Evolutionary conservation across 2,113 vertebrate genomes (phyloP), one percentile per base, ranked within the genome.

Genomic region (Phainopepla nitens): DNA sequence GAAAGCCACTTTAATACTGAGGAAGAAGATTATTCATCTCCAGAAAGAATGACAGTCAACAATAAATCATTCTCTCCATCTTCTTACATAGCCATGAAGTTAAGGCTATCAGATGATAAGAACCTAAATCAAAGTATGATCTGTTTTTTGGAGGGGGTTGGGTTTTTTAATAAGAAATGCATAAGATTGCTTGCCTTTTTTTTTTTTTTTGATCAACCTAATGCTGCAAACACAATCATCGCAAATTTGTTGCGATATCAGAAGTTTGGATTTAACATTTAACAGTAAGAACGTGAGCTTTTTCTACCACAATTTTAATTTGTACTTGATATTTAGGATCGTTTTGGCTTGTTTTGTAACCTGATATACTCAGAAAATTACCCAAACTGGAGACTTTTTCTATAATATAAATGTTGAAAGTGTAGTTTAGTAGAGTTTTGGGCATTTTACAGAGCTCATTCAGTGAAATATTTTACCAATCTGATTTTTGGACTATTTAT

Each of bases 1-100:
- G 96, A 97, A 98, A 98, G 92, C 95, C 97, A 97, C 96, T 97
- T 97, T 97, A 97, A 97, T 98, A 97, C 91, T 95, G 94, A 97
- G 88, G 92, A 97, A 94, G 96, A 97, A 97, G 96, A 97, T 97
- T 95, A 97, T 97, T 97, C 95, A 97, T 97, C 96, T 96, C 91
- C 84, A 96, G 95, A 96, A 98, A 97, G 96, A 97, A 96, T 97
- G 96, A 97, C 96, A 98, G 93, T 96, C 95, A 90, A 88, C 92
- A 96, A 97, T 98, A 97, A 98, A 97, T 98, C 95, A 97, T 94
- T 93, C 93, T 58, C 86, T 96, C 94, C 93, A 96, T 97, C 96
- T 97, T 95, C 95, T 96, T 97, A 96, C 91, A 90, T 44, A 97
- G 96, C 33, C 15, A 95, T 96, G 93, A 97, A 97, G 82, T 94